These are phyloP conservation scores for Xiphias gladius DNA, from an alignment of 2,113 vertebrate genomes.

Conservation along the genomic window DNA sequence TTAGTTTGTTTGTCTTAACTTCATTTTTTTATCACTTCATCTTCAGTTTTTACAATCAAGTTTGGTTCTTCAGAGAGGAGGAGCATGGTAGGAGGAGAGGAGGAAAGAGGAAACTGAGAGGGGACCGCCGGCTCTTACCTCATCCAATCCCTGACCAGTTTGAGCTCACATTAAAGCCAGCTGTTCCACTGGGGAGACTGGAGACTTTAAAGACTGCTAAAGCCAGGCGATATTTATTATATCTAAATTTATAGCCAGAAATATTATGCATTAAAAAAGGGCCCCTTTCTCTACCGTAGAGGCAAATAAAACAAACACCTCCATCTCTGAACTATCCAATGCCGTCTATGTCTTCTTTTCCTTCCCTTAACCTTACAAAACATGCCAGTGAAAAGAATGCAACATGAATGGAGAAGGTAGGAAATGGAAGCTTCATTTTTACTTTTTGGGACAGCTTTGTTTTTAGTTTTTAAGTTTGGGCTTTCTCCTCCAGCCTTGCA, in stretches of 20 bases:
- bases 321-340: slow-evolving; percentile 1
- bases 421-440: background rate
- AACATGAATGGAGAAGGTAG: background rate
- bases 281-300: slow-evolving; percentile 1
- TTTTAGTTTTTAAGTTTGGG: slow-evolving; percentile 19
- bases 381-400: background rate
- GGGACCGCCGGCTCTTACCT: slow-evolving; percentile 2
- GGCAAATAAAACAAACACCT: slow-evolving; percentile 24
- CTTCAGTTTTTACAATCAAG: slow-evolving; percentile 81
- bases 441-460: background rate
- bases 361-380: background rate
- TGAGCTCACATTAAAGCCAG: background rate
- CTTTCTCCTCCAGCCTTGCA: slow-evolving; percentile 40
- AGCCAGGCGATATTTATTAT: background rate
- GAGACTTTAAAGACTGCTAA: slow-evolving; percentile 15
- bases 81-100: slow-evolving; percentile 39
- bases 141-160: slow-evolving; percentile 12
- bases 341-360: background rate
- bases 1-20: slow-evolving; percentile 69
- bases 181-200: slow-evolving; percentile 28
- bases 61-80: slow-evolving; percentile 75
- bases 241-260: slow-evolving; percentile 21
- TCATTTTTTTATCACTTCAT: slow-evolving; percentile 61
- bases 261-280: slow-evolving; percentile 7
- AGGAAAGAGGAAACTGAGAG: slow-evolving; percentile 29